Base-by-base conservation (phyloP, 1,140 invertebrate species). In the Drosophila pandora region DNA sequence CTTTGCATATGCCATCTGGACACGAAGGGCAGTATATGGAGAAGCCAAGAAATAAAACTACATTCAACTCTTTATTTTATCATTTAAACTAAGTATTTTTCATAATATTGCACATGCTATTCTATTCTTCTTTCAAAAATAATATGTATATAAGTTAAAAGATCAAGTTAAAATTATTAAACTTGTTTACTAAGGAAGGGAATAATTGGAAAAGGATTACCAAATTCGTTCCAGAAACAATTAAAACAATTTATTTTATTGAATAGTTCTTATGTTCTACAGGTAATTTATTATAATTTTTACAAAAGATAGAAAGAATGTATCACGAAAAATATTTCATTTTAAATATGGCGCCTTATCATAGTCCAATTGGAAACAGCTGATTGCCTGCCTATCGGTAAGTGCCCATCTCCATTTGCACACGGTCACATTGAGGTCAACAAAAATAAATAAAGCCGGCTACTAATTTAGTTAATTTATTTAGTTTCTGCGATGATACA, bases 1-100 rank as follows among this genome's bases (percentile, higher is more conserved):
- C 79, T 85, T 87, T 87, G 82, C 82, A 85, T 88, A 78, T 75
- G 74, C 78, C 82, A 85, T 71, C 70, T 78, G 82, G 78, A 22
- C 34, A 47, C 64, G 62, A 62, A 70, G 55, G 63, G 48, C 47
- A 69, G 60, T 6, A 12, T 21, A 25, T n/a, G 32, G 41, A 71
- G 41, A 63, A 32, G 43, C 47, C 34, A 52, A 30, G 28, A 10
- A 37, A 37, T 2, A 8, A 49, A 43, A 34, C 59, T 41, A 28
- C 21, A 13, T 65, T 10, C 60, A 13, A 21, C n/a, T 21, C 39
- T 41, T 13, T 13, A 13, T 4, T 13, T 9, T 43, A 7, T 43
- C 12, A 37, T 37, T 37, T 37, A 17, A 17, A 17, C 1, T 17
- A 17, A 17, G 17, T 17, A 17, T 17, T 17, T 17, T 17, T 17